A percentile compares a stretch with the other conserved stretches of the same genome.
phyloP scores from a whole-genome alignment of 2,888 invertebrate genomes.

The Agrochola macilenta region DNA sequence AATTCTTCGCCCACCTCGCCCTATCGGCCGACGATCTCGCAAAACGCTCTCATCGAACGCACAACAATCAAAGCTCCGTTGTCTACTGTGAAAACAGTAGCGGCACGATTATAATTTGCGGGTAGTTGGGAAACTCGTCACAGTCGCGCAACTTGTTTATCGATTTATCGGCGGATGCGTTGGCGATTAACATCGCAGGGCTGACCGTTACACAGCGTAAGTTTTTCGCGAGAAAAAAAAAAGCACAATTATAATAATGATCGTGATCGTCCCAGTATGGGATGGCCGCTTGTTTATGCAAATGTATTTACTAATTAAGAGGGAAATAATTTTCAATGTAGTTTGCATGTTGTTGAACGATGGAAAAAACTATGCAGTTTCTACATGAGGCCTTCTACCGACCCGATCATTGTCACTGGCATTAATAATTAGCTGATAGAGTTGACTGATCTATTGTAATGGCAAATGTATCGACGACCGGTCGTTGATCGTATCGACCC shows the following conservation, averaged over 20 bases:
- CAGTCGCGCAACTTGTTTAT: slow-evolving; percentile 86
- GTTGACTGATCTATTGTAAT: slow-evolving; percentile 80
- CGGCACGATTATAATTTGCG: slow-evolving; percentile 82
- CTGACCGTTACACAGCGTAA: slow-evolving; percentile 85
- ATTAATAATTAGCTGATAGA: slow-evolving; percentile 74
- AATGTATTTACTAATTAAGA: slow-evolving; percentile 87
- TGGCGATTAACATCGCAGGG: slow-evolving; percentile 82
- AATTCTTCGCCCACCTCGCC: slow-evolving; percentile 77
- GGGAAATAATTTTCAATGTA: slow-evolving; percentile 87
- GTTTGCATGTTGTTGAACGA: slow-evolving; percentile 79
- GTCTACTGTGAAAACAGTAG: slow-evolving; percentile 82
- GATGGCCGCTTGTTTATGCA: slow-evolving; percentile 86
- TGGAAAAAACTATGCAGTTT: slow-evolving; percentile 77
- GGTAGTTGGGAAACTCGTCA: slow-evolving; percentile 85
- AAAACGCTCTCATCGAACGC: slow-evolving; percentile 81
- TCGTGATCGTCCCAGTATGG: slow-evolving; percentile 88
- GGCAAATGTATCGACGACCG: slow-evolving; percentile 67
- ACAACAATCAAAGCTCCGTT: slow-evolving; percentile 81
- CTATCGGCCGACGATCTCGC: slow-evolving; percentile 86
- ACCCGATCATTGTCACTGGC: slow-evolving; percentile 81
- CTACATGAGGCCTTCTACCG: slow-evolving; percentile 67
- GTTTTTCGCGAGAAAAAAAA: slow-evolving; percentile 87
- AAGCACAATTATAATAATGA: slow-evolving; percentile 87
- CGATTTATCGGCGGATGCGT: slow-evolving; percentile 89
- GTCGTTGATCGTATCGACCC: slow-evolving; percentile 67